Evolutionary conservation across 2,888 invertebrate genomes (phyloP).

Genomic region (Monochamus alternatus): DNA sequence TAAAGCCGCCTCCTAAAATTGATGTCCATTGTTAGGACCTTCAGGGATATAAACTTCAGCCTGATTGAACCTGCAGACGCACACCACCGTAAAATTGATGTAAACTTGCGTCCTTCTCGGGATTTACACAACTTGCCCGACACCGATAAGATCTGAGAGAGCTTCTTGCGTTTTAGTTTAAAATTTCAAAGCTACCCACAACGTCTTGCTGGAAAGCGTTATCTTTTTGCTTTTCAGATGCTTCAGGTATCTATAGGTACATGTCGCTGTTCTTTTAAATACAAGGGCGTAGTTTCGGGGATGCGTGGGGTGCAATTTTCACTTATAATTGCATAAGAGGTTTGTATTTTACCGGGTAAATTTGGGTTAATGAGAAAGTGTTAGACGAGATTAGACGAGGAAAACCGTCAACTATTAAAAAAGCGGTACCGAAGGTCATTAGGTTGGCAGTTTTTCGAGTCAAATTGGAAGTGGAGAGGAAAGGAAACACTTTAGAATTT

Average conservation of each 20-base stretch:
- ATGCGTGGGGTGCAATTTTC: no score
- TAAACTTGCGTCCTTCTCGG: slow-evolving; percentile 61
- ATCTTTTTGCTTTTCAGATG: neutral
- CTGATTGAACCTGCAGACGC: slow-evolving; percentile 53
- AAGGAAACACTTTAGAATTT: no score
- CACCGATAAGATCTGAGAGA: slow-evolving; percentile 60
- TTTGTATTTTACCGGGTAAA: no score
- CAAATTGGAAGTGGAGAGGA: no score
- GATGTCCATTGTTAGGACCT: slow-evolving; percentile 51
- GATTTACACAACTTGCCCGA: slow-evolving; percentile 58
- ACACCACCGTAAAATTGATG: slow-evolving; percentile 64
- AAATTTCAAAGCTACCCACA: slow-evolving; percentile 21
- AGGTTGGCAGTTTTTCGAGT: no score
- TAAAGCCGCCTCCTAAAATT: slow-evolving; percentile 60
- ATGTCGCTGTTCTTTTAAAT: neutral
- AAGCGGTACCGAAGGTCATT: no score
- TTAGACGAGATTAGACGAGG: no score
- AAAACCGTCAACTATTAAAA: no score
- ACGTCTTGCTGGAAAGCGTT: neutral
- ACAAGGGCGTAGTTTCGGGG: no score
- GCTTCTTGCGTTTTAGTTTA: slow-evolving; percentile 32
- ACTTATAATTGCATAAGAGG: no score
- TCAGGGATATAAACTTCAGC: slow-evolving; percentile 53
- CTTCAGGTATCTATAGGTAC: neutral
- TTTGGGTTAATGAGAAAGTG: no score